Evolutionary conservation across 2,113 vertebrate species (phyloP).

Genomic region (Vulpes vulpes): DNA sequence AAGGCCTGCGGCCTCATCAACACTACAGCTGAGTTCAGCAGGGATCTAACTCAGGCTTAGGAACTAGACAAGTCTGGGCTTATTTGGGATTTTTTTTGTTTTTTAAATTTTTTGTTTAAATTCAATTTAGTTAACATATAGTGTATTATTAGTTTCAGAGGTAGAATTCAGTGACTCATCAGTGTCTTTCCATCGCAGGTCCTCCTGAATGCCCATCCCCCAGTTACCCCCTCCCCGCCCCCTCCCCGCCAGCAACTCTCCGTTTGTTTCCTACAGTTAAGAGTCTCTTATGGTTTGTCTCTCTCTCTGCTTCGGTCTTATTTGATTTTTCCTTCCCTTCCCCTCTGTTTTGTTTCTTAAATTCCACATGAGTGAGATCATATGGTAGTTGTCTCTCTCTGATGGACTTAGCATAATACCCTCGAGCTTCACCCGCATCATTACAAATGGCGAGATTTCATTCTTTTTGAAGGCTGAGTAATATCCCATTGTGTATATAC

Average conservation of each 20-base stretch:
- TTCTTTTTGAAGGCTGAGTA: not conserved
- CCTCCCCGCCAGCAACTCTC: no score
- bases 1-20: accelerated
- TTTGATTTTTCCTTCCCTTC: not conserved
- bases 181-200: no score
- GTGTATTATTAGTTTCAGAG: not conserved
- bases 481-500: accelerated
- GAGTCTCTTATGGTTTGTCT: not conserved
- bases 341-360: not conserved
- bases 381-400: not conserved
- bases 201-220: not conserved
- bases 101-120: not conserved
- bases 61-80: not conserved
- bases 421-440: not conserved
- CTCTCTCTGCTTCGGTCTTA: not conserved
- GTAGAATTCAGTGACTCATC: not conserved
- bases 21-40: not conserved
- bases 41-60: no score
- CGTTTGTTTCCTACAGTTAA: not conserved
- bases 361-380: not conserved
- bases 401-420: not conserved
- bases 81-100: not conserved
- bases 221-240: not conserved
- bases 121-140: not conserved
- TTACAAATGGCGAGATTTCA: not conserved